Conservation (phyloP, 1,140 invertebrate species). For the Meteorus sp. region DNA sequence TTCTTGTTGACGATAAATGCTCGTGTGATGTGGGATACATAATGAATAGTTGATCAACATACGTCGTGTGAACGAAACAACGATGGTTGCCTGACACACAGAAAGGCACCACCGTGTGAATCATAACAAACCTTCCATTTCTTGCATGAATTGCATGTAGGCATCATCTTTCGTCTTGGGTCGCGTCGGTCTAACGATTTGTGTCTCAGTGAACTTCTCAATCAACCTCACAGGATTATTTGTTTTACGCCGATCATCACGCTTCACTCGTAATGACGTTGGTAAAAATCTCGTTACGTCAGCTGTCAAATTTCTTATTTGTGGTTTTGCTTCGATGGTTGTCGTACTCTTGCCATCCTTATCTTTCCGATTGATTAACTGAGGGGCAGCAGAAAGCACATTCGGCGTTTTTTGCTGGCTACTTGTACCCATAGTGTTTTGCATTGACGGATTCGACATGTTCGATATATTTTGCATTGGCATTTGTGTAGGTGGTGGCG, state of each 20-base stretch:
- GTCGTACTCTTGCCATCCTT: conserved; percentile 69
- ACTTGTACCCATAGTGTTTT: conserved; percentile 39
- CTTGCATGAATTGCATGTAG: conserved; percentile 97
- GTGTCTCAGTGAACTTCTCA: conserved; percentile 53
- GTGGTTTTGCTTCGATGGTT: conserved; percentile 91
- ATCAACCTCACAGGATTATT: conserved; percentile 45
- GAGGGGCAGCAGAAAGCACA: conserved; percentile 80
- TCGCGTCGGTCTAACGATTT: conserved; percentile 46
- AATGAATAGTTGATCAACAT: no score
- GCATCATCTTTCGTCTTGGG: conserved; percentile 90
- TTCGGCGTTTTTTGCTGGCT: conserved; percentile 65
- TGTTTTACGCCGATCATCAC: conserved; percentile 71
- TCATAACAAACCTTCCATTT: conserved; percentile 76
- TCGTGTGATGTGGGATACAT: no score
- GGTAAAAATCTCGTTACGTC: conserved; percentile 96
- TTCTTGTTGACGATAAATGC: no score
- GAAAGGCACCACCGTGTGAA: no score
- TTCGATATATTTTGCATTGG: conserved; percentile 46
- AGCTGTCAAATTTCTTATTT: conserved; percentile 91
- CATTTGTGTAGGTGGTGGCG: conserved; percentile 60
- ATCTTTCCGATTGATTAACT: conserved; percentile 72
- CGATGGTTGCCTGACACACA: no score
- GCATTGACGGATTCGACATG: conserved; percentile 39
- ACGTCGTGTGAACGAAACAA: no score
- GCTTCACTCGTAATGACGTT: conserved; percentile 85